Percentiles rank a stretch among this genome's conserved stretches.
Evolutionary conservation across 2,797 vertebrate genomes (phyloP).

Genomic region (Hydrophis major): DNA sequence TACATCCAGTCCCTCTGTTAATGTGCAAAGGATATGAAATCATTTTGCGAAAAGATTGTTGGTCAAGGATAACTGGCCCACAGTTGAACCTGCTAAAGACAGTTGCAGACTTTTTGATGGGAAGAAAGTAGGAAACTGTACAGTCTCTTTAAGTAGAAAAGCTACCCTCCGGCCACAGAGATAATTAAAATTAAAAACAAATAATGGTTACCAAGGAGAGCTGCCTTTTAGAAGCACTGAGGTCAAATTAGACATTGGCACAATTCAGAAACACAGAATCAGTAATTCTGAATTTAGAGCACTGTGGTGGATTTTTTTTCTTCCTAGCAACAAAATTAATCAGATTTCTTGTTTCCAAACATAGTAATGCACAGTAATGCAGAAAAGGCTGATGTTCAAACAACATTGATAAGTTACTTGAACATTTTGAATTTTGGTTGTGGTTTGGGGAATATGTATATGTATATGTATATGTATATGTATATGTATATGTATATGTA

Average conservation of each 20-base stretch:
- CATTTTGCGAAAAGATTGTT: conserved; percentile 18
- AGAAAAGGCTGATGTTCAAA: neutral
- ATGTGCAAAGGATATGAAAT: conserved; percentile 5
- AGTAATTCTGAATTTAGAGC: neutral
- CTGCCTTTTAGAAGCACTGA: neutral
- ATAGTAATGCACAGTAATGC: too few species aligned
- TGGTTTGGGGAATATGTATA: neutral
- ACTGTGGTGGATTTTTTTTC: neutral
- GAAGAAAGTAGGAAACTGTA: conserved; percentile 4
- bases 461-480: too few species aligned
- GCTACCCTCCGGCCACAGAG: neutral
- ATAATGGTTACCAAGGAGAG: neutral
- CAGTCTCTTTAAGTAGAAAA: neutral
- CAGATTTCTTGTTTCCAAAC: neutral
- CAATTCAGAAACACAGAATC: neutral
- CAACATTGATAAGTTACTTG: neutral
- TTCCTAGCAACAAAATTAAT: neutral
- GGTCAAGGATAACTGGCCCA: conserved; percentile 15
- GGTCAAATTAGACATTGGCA: neutral
- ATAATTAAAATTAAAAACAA: neutral
- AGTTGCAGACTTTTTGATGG: conserved; percentile 11
- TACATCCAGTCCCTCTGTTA: neutral
- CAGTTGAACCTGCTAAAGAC: conserved; percentile 2
- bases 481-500: too few species aligned
- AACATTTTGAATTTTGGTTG: neutral